phyloP scores from a whole-genome alignment of 53 echinoderm and acorn worm genomes.

The Hippasteria phrygiana region DNA sequence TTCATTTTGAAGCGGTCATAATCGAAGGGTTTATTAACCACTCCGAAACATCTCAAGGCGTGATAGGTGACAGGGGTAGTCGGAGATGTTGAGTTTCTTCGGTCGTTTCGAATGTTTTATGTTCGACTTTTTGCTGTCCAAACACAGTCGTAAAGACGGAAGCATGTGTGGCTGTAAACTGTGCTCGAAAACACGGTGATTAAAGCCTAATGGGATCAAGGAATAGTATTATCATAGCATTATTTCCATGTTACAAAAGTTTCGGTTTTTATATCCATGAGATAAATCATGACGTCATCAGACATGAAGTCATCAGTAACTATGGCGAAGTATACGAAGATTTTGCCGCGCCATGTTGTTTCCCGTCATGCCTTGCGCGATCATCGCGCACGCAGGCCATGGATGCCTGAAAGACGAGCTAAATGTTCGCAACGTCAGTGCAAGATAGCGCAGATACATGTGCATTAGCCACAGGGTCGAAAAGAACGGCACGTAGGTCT shows the following conservation, averaged over 20 bases:
- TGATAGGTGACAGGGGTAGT: slow-evolving; percentile 34
- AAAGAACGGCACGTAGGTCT: too few species aligned
- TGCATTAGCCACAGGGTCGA: too few species aligned
- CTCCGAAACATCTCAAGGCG: slow-evolving; percentile 18
- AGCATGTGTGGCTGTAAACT: not conserved
- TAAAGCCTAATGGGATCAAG: not conserved
- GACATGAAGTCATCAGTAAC: too few species aligned
- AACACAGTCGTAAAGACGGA: not conserved
- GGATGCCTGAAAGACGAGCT: too few species aligned
- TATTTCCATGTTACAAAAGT: not conserved
- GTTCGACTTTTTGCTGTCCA: not conserved
- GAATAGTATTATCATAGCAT: not conserved
- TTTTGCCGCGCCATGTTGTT: too few species aligned
- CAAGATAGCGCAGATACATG: too few species aligned
- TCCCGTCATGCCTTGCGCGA: too few species aligned
- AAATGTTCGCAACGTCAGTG: too few species aligned
- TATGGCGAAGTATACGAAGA: too few species aligned
- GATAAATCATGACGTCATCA: too few species aligned
- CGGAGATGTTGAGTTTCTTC: not conserved
- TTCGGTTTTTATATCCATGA: too few species aligned
- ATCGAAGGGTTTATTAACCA: not conserved
- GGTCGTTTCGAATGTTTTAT: not conserved
- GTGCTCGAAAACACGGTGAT: not conserved
- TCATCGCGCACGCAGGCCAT: too few species aligned
- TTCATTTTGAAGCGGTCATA: not conserved